Conservation (phyloP, 1,140 invertebrate genomes). For the Cyphomyrmex costatus region DNA sequence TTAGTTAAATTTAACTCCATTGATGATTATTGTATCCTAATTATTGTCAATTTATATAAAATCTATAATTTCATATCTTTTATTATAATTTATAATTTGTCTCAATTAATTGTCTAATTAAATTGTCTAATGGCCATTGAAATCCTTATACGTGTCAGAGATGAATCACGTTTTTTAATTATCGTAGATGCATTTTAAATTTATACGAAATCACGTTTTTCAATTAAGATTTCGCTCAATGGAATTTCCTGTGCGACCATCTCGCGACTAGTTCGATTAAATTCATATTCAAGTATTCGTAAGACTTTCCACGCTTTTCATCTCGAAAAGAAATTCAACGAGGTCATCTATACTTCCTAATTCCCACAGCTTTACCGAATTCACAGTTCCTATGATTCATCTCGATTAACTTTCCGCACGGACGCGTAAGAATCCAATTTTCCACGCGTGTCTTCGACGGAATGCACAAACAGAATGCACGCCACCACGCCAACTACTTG, state of each 20-base stretch:
- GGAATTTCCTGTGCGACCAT: background rate
- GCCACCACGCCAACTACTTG: background rate
- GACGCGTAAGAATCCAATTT: slow-evolving; percentile 30
- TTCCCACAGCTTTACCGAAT: slow-evolving; percentile 1
- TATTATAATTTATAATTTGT: slow-evolving; percentile 2
- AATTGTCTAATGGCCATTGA: background rate
- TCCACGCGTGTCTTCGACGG: slow-evolving; percentile 22
- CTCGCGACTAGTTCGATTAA: background rate
- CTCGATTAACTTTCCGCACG: slow-evolving; percentile 25
- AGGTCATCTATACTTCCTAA: background rate
- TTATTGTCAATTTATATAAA: background rate
- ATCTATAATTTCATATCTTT: background rate
- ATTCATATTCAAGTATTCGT: background rate
- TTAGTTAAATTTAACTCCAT: background rate
- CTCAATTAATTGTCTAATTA: background rate
- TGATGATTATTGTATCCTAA: no score
- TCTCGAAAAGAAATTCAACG: background rate
- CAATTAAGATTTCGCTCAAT: background rate
- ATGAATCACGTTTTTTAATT: background rate
- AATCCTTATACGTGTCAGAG: background rate
- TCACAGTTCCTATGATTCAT: background rate
- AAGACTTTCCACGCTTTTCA: slow-evolving; percentile 1
- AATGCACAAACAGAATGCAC: slow-evolving; percentile 24
- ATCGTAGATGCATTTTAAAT: background rate
- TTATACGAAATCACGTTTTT: slow-evolving; percentile 8